Evolutionary conservation across 2,888 invertebrate species (phyloP).

Genomic region (Ligdia adustata): DNA sequence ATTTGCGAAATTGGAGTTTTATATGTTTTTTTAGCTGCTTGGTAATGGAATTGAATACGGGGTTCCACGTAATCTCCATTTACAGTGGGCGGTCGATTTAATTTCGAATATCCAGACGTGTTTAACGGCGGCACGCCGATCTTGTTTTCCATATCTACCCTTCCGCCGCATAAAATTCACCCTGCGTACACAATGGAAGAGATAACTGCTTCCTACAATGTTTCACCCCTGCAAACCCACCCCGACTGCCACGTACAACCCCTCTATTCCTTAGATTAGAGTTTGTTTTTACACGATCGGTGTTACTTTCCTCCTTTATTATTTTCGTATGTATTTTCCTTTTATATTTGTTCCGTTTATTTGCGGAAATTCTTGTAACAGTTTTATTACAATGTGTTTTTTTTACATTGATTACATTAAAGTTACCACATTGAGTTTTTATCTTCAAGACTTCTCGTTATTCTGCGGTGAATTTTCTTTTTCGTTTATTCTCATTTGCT

Average conservation of each 20-base stretch:
- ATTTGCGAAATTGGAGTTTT: slow-evolving; percentile 19
- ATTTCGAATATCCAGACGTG: slow-evolving; percentile 40
- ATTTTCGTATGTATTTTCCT: background rate
- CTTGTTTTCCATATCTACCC: slow-evolving; percentile 49
- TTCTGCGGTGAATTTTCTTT: too few species aligned
- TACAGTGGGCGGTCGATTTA: slow-evolving; percentile 40
- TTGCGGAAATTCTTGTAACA: slow-evolving; percentile 2
- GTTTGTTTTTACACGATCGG: slow-evolving; percentile 17
- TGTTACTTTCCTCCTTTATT: slow-evolving; percentile 5
- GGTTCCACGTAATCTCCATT: slow-evolving; percentile 10
- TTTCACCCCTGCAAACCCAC: slow-evolving; percentile 33
- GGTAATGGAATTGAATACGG: slow-evolving; percentile 20
- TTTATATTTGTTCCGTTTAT: slow-evolving; percentile 12
- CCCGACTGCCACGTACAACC: slow-evolving; percentile 31
- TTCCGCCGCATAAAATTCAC: slow-evolving; percentile 48
- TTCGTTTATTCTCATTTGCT: too few species aligned
- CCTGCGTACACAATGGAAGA: slow-evolving; percentile 40
- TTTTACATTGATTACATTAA: background rate
- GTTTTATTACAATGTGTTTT: background rate
- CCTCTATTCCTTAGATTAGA: slow-evolving; percentile 7
- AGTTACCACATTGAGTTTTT: background rate
- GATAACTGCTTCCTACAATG: slow-evolving; percentile 40
- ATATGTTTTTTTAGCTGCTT: slow-evolving; percentile 16
- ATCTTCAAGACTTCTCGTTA: background rate
- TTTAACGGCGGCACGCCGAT: slow-evolving; percentile 30